These are phyloP conservation scores for Solea solea DNA, from an alignment of 2,113 vertebrate genomes.

Conservation along the genomic window DNA sequence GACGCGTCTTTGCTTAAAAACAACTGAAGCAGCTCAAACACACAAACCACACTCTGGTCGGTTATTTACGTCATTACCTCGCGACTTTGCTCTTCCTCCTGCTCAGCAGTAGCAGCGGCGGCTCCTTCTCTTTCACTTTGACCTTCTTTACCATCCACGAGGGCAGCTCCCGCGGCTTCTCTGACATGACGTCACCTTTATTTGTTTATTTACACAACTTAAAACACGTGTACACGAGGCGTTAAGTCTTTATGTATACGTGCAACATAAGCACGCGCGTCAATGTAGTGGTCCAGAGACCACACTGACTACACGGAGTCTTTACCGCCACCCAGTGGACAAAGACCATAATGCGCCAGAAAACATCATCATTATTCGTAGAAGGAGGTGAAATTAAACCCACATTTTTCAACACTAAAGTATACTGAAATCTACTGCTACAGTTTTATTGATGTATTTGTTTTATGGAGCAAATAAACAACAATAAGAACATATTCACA, in stretches of 20 bases:
- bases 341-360: background rate
- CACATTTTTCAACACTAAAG: no score
- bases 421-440: no score
- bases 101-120: slow-evolving; percentile 31
- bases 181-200: slow-evolving; percentile 66
- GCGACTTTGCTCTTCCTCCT: slow-evolving; percentile 31
- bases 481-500: no score
- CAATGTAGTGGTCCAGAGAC: slow-evolving; percentile 15
- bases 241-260: accelerated
- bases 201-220: accelerated
- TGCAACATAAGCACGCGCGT: background rate
- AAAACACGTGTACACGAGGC: accelerated
- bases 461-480: no score
- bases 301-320: no score
- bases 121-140: slow-evolving; percentile 29
- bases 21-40: accelerated
- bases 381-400: no score
- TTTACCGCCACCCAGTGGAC: slow-evolving; percentile 37
- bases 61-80: slow-evolving; percentile 36
- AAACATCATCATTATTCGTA: no score
- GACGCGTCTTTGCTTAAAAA: accelerated
- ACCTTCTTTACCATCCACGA: slow-evolving; percentile 73
- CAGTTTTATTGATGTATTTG: no score
- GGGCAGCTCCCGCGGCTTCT: slow-evolving; percentile 66
- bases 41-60: background rate